phyloP scores from a whole-genome alignment of 2,888 invertebrate species.

The Busseola fusca region DNA sequence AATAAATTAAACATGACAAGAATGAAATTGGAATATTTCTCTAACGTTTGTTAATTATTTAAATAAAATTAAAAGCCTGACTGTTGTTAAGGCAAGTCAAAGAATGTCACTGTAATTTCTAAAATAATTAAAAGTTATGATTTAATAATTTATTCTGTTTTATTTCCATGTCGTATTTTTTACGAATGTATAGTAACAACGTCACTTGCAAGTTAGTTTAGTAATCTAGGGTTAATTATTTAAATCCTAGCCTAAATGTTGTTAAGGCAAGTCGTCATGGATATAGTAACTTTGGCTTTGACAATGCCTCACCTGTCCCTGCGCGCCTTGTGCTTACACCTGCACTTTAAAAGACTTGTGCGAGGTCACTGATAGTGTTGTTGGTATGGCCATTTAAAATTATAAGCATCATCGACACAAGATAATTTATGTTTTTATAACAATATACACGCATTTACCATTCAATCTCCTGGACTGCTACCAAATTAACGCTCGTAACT shows the following conservation, averaged over 20 bases:
- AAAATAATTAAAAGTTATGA: too few relatives aligned
- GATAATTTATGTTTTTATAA: constrained; percentile 6
- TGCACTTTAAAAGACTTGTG: constrained; percentile 13
- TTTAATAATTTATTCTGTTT: too few relatives aligned
- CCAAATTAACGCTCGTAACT: constrained; percentile 43
- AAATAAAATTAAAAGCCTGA: background rate
- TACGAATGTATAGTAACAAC: too few relatives aligned
- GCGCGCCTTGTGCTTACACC: constrained; percentile 15
- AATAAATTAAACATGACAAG: background rate
- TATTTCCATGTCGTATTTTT: too few relatives aligned
- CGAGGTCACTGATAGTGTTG: background rate
- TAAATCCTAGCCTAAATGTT: background rate
- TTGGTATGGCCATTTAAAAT: background rate
- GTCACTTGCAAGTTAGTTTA: too few relatives aligned
- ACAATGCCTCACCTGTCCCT: constrained; percentile 26
- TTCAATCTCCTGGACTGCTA: constrained; percentile 31
- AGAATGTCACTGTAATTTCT: too few relatives aligned
- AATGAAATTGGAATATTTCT: background rate
- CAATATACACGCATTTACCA: constrained; percentile 8
- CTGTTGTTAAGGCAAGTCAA: background rate
- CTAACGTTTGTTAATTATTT: background rate
- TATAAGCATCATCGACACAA: background rate
- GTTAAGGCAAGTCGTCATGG: background rate
- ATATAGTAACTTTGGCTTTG: constrained; percentile 6
- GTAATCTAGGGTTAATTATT: too few relatives aligned